These are phyloP conservation scores for Chitala chitala DNA, from an alignment of 2,113 vertebrate species.

Conservation along the genomic window DNA sequence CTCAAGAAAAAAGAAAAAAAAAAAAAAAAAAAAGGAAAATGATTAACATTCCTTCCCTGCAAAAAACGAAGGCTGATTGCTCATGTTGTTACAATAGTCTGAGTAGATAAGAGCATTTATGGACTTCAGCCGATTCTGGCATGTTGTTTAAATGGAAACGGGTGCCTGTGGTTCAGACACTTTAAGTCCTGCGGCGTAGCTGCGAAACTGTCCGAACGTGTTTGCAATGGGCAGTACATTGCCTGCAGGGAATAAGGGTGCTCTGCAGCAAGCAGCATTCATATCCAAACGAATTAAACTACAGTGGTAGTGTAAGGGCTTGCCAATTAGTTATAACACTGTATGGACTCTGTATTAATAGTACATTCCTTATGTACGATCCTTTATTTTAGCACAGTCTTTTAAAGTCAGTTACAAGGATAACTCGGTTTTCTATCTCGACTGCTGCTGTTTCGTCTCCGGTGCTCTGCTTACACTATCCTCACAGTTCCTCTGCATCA, in stretches of 20 bases:
- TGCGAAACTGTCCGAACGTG: neutral
- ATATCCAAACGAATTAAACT: neutral
- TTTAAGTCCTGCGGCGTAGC: conserved; percentile 38
- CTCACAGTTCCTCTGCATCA: too few species aligned
- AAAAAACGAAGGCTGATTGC: conserved; percentile 30
- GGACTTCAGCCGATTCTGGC: conserved; percentile 51
- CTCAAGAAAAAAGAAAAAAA: neutral
- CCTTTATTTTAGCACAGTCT: too few species aligned
- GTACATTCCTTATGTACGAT: too few species aligned
- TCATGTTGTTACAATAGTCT: conserved; percentile 43
- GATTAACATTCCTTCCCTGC: conserved; percentile 27
- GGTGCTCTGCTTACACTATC: too few species aligned
- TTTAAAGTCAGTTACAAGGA: too few species aligned
- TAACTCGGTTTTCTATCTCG: too few species aligned
- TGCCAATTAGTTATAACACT: neutral
- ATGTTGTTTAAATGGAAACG: conserved; percentile 58
- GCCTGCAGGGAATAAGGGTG: neutral
- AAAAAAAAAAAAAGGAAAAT: conserved; percentile 1
- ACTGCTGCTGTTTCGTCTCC: too few species aligned
- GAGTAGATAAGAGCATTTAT: conserved; percentile 48
- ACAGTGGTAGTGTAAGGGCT: neutral
- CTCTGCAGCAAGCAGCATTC: neutral
- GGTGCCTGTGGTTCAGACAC: conserved; percentile 41
- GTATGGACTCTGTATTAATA: too few species aligned
- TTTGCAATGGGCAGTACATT: neutral